Evolutionary conservation across 1,140 invertebrate species (phyloP).

Genomic region (Philaenus spumarius): DNA sequence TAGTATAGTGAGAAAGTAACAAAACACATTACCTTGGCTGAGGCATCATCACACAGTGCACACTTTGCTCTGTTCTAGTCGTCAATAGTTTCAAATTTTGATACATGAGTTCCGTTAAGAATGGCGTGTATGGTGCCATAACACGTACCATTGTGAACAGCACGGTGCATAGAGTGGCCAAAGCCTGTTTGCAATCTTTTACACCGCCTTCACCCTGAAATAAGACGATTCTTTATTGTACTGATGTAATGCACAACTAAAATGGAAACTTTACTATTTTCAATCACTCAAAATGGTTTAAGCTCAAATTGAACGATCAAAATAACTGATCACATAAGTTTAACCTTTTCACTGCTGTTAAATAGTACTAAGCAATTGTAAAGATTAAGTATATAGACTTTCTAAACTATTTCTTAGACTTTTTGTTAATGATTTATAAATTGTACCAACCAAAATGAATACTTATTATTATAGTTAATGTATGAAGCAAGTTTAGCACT

Average conservation of each 20-base stretch:
- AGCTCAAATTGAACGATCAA: too few relatives aligned
- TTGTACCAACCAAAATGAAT: too few relatives aligned
- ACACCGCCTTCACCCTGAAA: constrained; percentile 63
- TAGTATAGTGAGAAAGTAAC: too few relatives aligned
- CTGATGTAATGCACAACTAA: background rate
- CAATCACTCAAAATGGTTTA: background rate
- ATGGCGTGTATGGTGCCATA: constrained; percentile 97
- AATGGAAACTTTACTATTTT: background rate
- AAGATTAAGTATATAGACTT: too few relatives aligned
- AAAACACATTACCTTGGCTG: constrained; percentile 45
- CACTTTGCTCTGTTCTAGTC: constrained; percentile 52
- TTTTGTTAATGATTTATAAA: too few relatives aligned
- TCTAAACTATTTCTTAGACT: too few relatives aligned
- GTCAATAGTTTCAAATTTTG: constrained; percentile 60
- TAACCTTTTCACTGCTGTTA: too few relatives aligned
- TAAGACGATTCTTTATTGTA: background rate
- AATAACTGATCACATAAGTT: too few relatives aligned
- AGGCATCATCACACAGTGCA: constrained; percentile 88
- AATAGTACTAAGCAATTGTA: too few relatives aligned
- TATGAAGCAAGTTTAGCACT: too few relatives aligned
- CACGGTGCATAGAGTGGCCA: constrained; percentile 85
- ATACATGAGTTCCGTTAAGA: constrained; percentile 94
- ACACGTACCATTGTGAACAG: constrained; percentile 83
- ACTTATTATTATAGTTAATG: too few relatives aligned
- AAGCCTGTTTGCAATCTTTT: constrained; percentile 72